These are phyloP conservation scores for Halcyon smyrnensis DNA, from an alignment of 2,797 vertebrate species.

Conservation along the genomic window DNA sequence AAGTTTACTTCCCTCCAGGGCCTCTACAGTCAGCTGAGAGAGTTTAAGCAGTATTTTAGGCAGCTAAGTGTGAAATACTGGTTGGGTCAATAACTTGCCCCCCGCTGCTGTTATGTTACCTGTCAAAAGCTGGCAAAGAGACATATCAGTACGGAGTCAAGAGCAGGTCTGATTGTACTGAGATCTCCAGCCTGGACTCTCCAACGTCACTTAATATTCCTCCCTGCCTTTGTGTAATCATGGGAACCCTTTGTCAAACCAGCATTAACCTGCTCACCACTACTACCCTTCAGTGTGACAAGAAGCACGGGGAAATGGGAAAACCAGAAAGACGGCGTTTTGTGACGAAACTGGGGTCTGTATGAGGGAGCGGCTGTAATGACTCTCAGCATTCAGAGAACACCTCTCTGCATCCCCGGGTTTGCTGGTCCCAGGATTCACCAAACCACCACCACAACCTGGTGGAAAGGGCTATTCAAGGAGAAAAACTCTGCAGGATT, in stretches of 20 bases:
- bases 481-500: slow-evolving; percentile 52
- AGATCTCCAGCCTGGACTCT: not conserved
- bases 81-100: slow-evolving; percentile 26
- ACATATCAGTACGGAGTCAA: not conserved
- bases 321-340: not conserved
- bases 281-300: not conserved
- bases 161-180: not conserved
- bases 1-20: not conserved
- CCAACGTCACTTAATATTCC: not conserved
- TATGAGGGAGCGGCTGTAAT: not conserved
- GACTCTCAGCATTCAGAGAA: not conserved
- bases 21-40: not conserved
- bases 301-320: not conserved
- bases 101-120: not conserved
- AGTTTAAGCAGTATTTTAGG: slow-evolving; percentile 40
- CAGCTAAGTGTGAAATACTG: slow-evolving; percentile 45
- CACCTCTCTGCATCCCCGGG: not conserved
- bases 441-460: rapidly evolving
- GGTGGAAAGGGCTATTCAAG: not conserved
- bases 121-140: slow-evolving; percentile 8
- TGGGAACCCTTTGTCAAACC: not conserved
- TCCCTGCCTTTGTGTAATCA: not conserved
- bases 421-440: not conserved
- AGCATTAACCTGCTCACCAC: not conserved
- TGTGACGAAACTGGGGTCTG: not conserved